Percentiles rank a stretch among this genome's conserved stretches.
Evolutionary conservation across 2,888 invertebrate genomes (phyloP).

Genomic region (Atherix ibis): DNA sequence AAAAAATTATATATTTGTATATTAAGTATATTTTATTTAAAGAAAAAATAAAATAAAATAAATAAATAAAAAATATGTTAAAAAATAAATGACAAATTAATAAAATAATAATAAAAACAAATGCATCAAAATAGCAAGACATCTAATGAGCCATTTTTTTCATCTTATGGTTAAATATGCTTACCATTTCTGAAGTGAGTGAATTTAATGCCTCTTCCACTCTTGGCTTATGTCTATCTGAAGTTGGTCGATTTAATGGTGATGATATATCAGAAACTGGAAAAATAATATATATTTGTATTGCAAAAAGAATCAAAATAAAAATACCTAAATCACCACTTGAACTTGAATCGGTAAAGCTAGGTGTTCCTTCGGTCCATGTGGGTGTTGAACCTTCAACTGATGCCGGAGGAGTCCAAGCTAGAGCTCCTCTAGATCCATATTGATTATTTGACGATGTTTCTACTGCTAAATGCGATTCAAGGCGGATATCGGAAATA

Average conservation of each 20-base stretch:
- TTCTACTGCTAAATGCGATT: slow-evolving; percentile 37
- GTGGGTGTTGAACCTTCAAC: slow-evolving; percentile 90
- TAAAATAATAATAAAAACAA: too few relatives aligned
- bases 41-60: too few relatives aligned
- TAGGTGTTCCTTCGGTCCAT: slow-evolving; percentile 96
- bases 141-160: too few relatives aligned
- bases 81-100: too few relatives aligned
- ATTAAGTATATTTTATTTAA: too few relatives aligned
- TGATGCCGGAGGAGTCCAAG: slow-evolving; percentile 72
- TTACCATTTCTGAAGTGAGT: slow-evolving; percentile 74
- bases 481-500: slow-evolving; percentile 57
- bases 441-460: slow-evolving; percentile 35
- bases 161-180: too few relatives aligned
- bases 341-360: slow-evolving; percentile 93
- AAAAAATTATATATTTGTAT: too few relatives aligned
- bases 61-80: too few relatives aligned
- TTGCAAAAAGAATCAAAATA: slow-evolving; percentile 2
- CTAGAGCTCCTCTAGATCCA: slow-evolving; percentile 35
- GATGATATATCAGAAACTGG: slow-evolving; percentile 43
- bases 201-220: slow-evolving; percentile 62
- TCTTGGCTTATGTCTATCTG: slow-evolving; percentile 38
- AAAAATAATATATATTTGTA: background rate
- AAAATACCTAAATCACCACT: slow-evolving; percentile 67
- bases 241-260: slow-evolving; percentile 31
- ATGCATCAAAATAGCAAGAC: too few relatives aligned